Conservation (phyloP, 2,797 vertebrate species). For the Hippocampus kuda region DNA sequence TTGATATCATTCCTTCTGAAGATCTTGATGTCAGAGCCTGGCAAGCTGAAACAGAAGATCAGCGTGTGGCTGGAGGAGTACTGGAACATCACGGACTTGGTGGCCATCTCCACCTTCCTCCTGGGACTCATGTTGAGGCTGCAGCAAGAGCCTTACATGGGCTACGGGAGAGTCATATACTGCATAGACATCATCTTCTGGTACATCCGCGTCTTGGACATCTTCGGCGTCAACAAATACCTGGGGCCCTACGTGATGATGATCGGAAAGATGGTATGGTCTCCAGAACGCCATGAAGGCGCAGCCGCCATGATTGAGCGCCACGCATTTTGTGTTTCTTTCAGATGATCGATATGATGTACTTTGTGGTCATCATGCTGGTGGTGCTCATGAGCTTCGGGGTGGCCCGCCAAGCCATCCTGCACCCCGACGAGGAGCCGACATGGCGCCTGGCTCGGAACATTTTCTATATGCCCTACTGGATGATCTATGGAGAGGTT, state of each 20-base stretch:
- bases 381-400: slow-evolving; percentile 99
- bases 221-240: slow-evolving; percentile 99
- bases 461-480: slow-evolving; percentile 99
- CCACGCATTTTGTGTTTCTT: neutral
- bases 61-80: slow-evolving; percentile 98
- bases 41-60: slow-evolving; percentile 94
- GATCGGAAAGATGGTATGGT: slow-evolving; percentile 95
- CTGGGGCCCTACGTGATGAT: slow-evolving; percentile 99
- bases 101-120: slow-evolving; percentile 85
- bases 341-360: slow-evolving; percentile 99
- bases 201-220: slow-evolving; percentile 97
- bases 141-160: slow-evolving; percentile 92
- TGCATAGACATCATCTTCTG: slow-evolving; percentile 99
- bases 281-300: neutral
- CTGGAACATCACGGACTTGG: slow-evolving; percentile 97
- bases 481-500: slow-evolving; percentile 99
- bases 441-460: slow-evolving; percentile 96
- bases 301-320: too few species aligned
- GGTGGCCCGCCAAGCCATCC: slow-evolving; percentile 92
- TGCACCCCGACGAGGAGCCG: slow-evolving; percentile 95
- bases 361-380: slow-evolving; percentile 99
- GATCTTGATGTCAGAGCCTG: slow-evolving; percentile 98
- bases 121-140: slow-evolving; percentile 84
- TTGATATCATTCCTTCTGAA: slow-evolving; percentile 43
- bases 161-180: slow-evolving; percentile 95